phyloP scores from a whole-genome alignment of 2,888 invertebrate genomes.

The Deroplatys truncata region DNA sequence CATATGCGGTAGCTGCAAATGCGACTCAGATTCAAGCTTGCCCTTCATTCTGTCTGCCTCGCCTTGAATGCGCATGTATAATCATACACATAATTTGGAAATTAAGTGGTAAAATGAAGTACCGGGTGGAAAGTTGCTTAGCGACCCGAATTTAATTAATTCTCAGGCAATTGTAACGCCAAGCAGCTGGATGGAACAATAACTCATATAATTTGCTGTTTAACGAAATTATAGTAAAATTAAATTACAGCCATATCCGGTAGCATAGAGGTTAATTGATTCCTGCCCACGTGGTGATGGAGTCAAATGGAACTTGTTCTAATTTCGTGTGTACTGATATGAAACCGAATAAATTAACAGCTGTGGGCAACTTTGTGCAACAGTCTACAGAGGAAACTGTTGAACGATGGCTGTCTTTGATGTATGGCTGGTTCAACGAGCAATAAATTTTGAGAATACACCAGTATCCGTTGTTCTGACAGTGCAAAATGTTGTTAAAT shows the following conservation, averaged over 20 bases:
- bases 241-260: background rate
- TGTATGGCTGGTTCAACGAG: background rate
- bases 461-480: too few relatives aligned
- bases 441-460: background rate
- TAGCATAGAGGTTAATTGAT: background rate
- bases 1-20: background rate
- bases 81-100: background rate
- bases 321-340: background rate
- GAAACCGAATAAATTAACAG: background rate
- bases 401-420: background rate
- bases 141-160: background rate
- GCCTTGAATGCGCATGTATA: background rate
- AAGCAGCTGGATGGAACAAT: background rate
- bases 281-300: background rate
- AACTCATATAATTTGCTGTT: background rate
- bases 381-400: background rate
- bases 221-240: background rate
- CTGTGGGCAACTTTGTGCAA: too few relatives aligned
- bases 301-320: background rate
- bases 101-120: background rate
- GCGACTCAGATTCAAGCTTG: background rate
- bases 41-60: background rate
- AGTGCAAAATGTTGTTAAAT: too few relatives aligned
- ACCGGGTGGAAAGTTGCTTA: background rate
- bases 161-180: background rate